Conservation (phyloP, 2,797 vertebrate species). For the Epinephelus awoara region DNA sequence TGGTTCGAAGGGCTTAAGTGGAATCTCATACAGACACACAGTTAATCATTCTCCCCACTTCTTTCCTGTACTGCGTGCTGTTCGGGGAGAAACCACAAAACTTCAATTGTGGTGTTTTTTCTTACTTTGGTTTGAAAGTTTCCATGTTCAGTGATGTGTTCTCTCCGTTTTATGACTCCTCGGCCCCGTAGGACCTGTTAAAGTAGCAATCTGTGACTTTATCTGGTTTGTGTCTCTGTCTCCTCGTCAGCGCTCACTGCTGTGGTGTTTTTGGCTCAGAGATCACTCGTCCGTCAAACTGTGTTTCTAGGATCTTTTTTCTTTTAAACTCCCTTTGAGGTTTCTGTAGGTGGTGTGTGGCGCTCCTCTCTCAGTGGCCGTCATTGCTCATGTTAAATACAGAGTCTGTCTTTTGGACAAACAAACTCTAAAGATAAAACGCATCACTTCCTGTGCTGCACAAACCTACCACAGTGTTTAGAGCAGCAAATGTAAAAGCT, state of each 20-base stretch:
- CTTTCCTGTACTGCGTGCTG: conserved; percentile 50
- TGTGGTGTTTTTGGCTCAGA: conserved; percentile 37
- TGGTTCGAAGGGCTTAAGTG: conserved; percentile 52
- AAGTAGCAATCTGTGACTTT: conserved; percentile 64
- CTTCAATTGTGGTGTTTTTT: conserved; percentile 66
- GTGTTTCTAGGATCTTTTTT: conserved; percentile 23
- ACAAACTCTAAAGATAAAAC: conserved; percentile 54
- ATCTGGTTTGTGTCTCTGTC: conserved; percentile 70
- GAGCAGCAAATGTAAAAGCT: conserved; percentile 36
- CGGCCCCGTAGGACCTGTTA: conserved; percentile 58
- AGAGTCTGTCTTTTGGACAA: conserved; percentile 43
- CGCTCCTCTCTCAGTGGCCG: conserved; percentile 14
- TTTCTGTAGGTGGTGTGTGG: conserved; percentile 51
- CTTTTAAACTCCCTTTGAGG: conserved; percentile 19
- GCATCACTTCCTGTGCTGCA: conserved; percentile 38
- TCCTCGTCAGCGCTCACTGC: conserved; percentile 53
- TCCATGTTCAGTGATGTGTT: conserved; percentile 74
- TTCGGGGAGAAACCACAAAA: conserved; percentile 61
- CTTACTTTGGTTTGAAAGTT: conserved; percentile 61
- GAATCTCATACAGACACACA: conserved; percentile 60
- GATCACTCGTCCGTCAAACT: conserved; percentile 44
- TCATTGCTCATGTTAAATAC: conserved; percentile 29
- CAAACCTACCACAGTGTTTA: conserved; percentile 42
- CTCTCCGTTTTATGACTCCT: conserved; percentile 66
- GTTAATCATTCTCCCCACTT: conserved; percentile 67